phyloP scores from a whole-genome alignment of 2,797 vertebrate genomes.

The Sphaeramia orbicularis region DNA sequence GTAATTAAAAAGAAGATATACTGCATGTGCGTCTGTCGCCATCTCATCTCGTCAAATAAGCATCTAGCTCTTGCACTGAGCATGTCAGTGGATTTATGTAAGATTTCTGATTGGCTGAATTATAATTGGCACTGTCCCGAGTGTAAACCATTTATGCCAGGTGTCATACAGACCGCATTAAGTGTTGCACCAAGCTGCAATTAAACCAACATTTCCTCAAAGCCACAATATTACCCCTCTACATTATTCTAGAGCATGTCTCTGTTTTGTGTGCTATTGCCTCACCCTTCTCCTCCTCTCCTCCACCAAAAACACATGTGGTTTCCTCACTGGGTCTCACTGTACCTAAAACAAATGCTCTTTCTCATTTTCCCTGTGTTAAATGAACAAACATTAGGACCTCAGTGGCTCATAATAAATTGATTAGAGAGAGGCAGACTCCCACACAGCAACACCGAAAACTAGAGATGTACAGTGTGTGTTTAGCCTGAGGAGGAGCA shows the following conservation, averaged over 20 bases:
- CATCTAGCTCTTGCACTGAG: slow-evolving; percentile 74
- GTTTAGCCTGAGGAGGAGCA: slow-evolving; percentile 64
- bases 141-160: slow-evolving; percentile 83
- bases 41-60: slow-evolving; percentile 83
- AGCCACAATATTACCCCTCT: slow-evolving; percentile 72
- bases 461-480: slow-evolving; percentile 49
- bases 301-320: slow-evolving; percentile 31
- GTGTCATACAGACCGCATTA: slow-evolving; percentile 80
- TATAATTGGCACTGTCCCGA: slow-evolving; percentile 82
- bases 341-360: slow-evolving; percentile 76
- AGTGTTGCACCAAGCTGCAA: slow-evolving; percentile 80
- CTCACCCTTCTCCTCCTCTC: slow-evolving; percentile 37
- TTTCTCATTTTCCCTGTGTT: slow-evolving; percentile 78
- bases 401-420: slow-evolving; percentile 83
- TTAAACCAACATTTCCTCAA: slow-evolving; percentile 80
- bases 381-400: slow-evolving; percentile 83
- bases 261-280: slow-evolving; percentile 53
- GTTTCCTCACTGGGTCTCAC: slow-evolving; percentile 63
- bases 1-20: slow-evolving; percentile 86
- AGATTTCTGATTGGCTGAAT: slow-evolving; percentile 82
- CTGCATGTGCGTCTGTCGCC: slow-evolving; percentile 74
- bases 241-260: slow-evolving; percentile 61
- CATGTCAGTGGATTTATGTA: slow-evolving; percentile 77
- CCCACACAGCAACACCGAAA: slow-evolving; percentile 71
- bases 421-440: slow-evolving; percentile 78